Evolutionary conservation across 2,888 invertebrate species (phyloP).

Genomic region (Andrena minutula): DNA sequence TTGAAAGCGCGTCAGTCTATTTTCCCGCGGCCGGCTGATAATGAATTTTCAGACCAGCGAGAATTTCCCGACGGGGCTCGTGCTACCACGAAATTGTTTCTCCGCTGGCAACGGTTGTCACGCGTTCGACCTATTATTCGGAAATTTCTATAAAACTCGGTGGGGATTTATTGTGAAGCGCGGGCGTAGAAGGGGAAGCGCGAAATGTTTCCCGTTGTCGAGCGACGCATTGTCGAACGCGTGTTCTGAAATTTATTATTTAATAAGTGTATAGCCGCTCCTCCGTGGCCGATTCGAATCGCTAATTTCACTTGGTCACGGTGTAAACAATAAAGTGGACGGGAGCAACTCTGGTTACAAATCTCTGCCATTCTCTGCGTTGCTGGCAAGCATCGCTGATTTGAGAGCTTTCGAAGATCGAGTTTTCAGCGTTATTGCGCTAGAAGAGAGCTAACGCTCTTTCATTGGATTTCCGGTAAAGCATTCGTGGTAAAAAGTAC

Average conservation of each 20-base stretch:
- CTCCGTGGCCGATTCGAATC: neutral
- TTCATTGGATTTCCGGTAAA: too few species aligned
- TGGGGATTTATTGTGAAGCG: conserved; percentile 11
- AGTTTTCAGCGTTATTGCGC: neutral
- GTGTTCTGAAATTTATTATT: conserved; percentile 35
- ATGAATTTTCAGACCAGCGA: conserved; percentile 43
- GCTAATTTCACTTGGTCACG: conserved; percentile 4
- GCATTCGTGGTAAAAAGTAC: too few species aligned
- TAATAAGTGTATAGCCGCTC: conserved; percentile 17
- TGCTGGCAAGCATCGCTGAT: neutral
- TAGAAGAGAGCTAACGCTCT: neutral
- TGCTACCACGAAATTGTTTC: conserved; percentile 38
- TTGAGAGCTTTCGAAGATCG: neutral
- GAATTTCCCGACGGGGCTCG: conserved; percentile 19
- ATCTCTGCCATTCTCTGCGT: neutral
- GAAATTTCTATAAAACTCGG: conserved; percentile 28
- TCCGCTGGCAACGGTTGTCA: conserved; percentile 25
- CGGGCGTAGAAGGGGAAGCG: neutral
- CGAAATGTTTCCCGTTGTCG: conserved; percentile 6
- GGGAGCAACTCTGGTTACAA: neutral
- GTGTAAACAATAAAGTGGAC: conserved; percentile 12
- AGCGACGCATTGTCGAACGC: neutral
- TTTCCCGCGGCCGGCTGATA: conserved; percentile 36
- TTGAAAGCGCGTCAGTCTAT: conserved; percentile 43
- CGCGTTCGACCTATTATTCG: conserved; percentile 27